Evolutionary conservation across 2,113 vertebrate species (phyloP).

Genomic region (Macquaria australasica): DNA sequence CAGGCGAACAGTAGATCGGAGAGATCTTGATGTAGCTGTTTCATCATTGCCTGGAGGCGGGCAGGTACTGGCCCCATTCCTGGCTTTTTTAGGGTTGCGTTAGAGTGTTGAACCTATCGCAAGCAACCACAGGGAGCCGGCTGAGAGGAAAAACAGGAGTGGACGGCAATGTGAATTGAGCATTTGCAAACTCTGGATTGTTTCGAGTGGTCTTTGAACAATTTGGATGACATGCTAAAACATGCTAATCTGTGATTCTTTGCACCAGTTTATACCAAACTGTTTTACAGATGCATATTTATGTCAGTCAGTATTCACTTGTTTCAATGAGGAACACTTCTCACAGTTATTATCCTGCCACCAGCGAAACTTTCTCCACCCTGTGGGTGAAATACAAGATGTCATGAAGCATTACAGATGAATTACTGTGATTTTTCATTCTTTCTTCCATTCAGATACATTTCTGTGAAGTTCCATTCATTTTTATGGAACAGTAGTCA

Average conservation of each 20-base stretch:
- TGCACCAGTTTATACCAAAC: not conserved
- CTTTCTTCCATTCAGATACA: conserved; percentile 23
- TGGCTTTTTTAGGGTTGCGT: not conserved
- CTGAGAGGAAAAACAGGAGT: not conserved
- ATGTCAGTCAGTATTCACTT: not conserved
- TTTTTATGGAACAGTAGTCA: conserved; percentile 7
- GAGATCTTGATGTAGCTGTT: conserved; percentile 4
- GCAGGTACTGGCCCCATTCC: not conserved
- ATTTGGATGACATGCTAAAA: not conserved
- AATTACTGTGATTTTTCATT: conserved; percentile 24
- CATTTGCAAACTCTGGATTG: not conserved
- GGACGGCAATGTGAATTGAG: not conserved
- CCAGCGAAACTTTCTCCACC: conserved; percentile 6
- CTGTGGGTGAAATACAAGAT: conserved; percentile 10
- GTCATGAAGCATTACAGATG: not conserved
- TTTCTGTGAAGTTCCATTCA: conserved; percentile 12
- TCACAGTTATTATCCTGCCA: not conserved
- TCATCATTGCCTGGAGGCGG: not conserved
- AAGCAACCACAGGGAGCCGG: not conserved
- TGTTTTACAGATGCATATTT: not conserved
- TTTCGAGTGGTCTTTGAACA: not conserved
- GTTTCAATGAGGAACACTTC: not conserved
- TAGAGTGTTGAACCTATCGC: not conserved
- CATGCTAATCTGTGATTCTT: not conserved
- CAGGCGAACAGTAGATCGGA: not conserved